Conservation (phyloP, 1,140 invertebrate species). For the Leptoteleia sp. region DNA sequence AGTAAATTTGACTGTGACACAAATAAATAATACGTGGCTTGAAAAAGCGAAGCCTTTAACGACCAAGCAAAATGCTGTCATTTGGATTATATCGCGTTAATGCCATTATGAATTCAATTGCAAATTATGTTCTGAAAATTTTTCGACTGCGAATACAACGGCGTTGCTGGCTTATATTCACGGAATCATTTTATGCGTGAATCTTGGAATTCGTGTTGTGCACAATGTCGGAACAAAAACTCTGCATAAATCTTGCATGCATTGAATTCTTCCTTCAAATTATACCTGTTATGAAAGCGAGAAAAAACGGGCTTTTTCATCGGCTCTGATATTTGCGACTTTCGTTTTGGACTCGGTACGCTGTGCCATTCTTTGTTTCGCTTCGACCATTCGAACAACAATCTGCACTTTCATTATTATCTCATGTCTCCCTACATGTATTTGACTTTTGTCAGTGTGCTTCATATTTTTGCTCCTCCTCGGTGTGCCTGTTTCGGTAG, state of each 20-base stretch:
- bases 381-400: conserved; percentile 62
- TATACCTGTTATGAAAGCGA: conserved; percentile 45
- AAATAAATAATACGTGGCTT: too few relatives aligned
- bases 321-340: conserved; percentile 55
- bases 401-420: conserved; percentile 66
- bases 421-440: conserved; percentile 44
- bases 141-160: background rate
- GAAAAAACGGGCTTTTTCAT: conserved; percentile 57
- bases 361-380: conserved; percentile 52
- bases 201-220: conserved; percentile 20
- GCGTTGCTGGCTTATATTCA: conserved; percentile 13
- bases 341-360: conserved; percentile 48
- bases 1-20: too few relatives aligned
- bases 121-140: background rate
- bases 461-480: conserved; percentile 31
- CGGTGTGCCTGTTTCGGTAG: background rate
- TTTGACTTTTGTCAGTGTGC: conserved; percentile 52
- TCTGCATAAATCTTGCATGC: conserved; percentile 45
- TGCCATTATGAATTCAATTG: background rate
- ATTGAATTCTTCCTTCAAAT: conserved; percentile 55
- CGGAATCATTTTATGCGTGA: conserved; percentile 28
- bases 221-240: conserved; percentile 26
- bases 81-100: too few relatives aligned
- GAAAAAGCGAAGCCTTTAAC: too few relatives aligned
- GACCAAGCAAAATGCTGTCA: too few relatives aligned